Evolutionary conservation across 2,888 invertebrate genomes (phyloP), one percentile per base, ranked within the genome.

Genomic region (Phania funesta): DNA sequence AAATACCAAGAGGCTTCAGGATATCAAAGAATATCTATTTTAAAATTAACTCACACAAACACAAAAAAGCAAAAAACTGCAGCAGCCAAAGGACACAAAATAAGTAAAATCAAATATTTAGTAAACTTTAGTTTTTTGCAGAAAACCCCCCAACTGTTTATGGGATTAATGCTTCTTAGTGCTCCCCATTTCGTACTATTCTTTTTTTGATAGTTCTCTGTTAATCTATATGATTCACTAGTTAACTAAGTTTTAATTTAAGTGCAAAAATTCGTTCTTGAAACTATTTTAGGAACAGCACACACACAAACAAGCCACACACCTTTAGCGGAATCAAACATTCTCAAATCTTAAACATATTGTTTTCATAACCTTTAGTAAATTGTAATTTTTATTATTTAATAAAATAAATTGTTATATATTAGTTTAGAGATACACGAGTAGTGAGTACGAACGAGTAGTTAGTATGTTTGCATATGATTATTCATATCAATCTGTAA

Each of bases 1-100:
- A 4, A 18, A 20, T 32, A 48, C 68, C 29, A 62, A 44, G 48
- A 65, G 65, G 50, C 65, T 71, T 77, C 65, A 79, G 65, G 24
- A 79, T 74, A 48, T 16, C 32, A 73, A 50, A 41, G n/a, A 18
- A 44, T 16, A n/a, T 32, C 20, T 32, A 56, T 56, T 24, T n/a
- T 44, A 38, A 18, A 26, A 32, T 50, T 52, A 18, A 54, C 35
- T 38, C 35, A 26, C 6, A 44, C 32, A 52, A 26, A 54, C 13
- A 24, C 7, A 22, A 20, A 52, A 1, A 35, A n/a, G 11, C 38
- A 62, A 62, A 50, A 44, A 50, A 41, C 58, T 60, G 32, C 50
- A 32, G 50, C 48, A 67, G 56, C 41, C 7, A 38, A 29, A 41
- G 13, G 24, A 50, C 46, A 58, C 24, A 48, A 41, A 22, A 52